phyloP scores from a whole-genome alignment of 2,797 vertebrate genomes.

The Decapterus maruadsi region DNA sequence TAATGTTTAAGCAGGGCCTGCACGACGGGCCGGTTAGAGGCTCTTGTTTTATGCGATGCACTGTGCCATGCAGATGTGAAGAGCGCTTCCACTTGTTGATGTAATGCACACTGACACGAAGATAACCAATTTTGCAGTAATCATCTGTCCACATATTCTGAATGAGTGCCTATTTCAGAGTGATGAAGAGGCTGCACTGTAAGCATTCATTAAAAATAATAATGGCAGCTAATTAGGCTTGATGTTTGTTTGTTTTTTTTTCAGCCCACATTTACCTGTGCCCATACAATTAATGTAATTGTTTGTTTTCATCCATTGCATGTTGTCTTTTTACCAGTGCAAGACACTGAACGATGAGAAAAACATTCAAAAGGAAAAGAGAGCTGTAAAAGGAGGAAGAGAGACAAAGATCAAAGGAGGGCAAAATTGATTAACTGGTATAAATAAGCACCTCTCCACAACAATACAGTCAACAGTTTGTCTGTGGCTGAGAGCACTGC shows the following conservation, averaged over 20 bases:
- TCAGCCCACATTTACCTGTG: not conserved
- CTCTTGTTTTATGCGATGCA: not conserved
- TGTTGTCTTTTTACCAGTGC: not conserved
- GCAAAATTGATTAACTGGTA: constrained; percentile 66
- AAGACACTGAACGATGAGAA: constrained; percentile 20
- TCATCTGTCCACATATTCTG: not conserved
- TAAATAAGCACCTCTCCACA: constrained; percentile 62
- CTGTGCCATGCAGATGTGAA: not conserved
- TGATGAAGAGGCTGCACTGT: not conserved
- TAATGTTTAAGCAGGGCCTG: not conserved
- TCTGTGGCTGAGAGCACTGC: constrained; percentile 44
- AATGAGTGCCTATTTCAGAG: not conserved
- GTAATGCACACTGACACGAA: not conserved
- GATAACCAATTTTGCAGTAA: not conserved
- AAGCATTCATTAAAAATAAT: not conserved
- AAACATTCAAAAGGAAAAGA: constrained; percentile 24
- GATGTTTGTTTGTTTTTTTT: not conserved
- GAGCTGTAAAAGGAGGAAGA: constrained; percentile 11
- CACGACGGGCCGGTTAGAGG: not conserved
- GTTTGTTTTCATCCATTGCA: not conserved
- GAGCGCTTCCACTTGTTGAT: not conserved
- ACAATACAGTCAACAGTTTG: constrained; percentile 60
- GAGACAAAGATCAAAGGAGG: constrained; percentile 24
- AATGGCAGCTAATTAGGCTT: not conserved
- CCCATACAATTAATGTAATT: not conserved